Base-by-base conservation (phyloP, 2,888 invertebrate genomes). In the Dryobota labecula region DNA sequence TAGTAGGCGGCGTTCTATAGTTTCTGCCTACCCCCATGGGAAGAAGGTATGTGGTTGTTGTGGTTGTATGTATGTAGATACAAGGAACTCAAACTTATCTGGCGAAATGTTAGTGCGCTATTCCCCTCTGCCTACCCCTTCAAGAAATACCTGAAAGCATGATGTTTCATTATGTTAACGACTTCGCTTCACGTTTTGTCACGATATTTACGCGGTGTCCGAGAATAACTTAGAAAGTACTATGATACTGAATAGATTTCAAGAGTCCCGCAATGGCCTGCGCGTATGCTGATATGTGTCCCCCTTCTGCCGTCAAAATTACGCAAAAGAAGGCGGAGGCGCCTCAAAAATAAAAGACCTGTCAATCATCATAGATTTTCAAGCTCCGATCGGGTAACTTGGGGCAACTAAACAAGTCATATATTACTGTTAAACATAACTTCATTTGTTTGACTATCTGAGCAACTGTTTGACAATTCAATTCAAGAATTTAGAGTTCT, bases 161-260 rank as follows among this genome's bases (percentile, higher is more conserved):
- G 2, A 24, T 65, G 18, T 13, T n/a, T 11, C 1, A 13, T 30
- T 36, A 15, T 13, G 41, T 43, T 24, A 30, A 20, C 5, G n/a
- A 33, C 11, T 24, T 24, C 2, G 9, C 18, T 8, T 4, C 38
- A 68, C 18, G n/a, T 33, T 24, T 4, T 66, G 53, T 45, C 43
- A 27, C 27, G 43, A 65, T 43, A 66, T 53, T 54, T n/a, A 15
- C 8, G 51, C 24, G 5, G n/a, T 56, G 54, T 36, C 15, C n/a
- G 57, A 57, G 24, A 68, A 68, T 57, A 68, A 57, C 47, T 68
- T 57, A 57, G 70, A 70, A 70, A 70, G 68, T 70, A 41, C 13
- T 51, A 47, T 70, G 57, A 33, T 68, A 70, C 57, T 70, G 47
- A 49, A 70, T 57, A 56, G 15, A 49, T 20, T 38, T 47, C 5